A percentile compares a stretch with the other conserved stretches of the same genome.
Evolutionary conservation across 2,797 vertebrate genomes (phyloP).

Genomic region (Mormyrus proboscirostris): DNA sequence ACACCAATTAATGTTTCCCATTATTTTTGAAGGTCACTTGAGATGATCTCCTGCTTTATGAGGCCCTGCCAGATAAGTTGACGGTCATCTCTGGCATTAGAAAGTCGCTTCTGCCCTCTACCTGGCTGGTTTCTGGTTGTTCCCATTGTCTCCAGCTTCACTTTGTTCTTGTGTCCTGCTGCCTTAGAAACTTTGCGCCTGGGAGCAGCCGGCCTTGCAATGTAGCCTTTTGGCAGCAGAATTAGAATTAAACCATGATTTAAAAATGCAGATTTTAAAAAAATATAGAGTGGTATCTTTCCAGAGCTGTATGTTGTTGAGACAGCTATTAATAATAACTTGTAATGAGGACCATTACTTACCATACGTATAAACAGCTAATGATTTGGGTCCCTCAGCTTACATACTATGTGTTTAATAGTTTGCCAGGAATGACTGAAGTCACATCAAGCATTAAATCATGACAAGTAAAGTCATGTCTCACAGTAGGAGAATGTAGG

Average conservation of each 20-base stretch:
- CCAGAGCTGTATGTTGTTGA: neutral
- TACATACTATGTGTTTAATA: neutral
- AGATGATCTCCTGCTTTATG: neutral
- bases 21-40: neutral
- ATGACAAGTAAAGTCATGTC: neutral
- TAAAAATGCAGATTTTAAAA: neutral
- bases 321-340: neutral
- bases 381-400: neutral
- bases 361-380: neutral
- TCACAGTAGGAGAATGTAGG: neutral
- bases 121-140: neutral
- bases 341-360: neutral
- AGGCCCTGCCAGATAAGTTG: neutral
- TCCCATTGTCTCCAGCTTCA: neutral
- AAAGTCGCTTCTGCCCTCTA: neutral
- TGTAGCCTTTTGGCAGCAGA: neutral
- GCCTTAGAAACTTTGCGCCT: neutral
- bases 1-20: neutral
- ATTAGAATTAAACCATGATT: neutral
- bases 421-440: neutral
- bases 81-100: neutral
- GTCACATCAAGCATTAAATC: neutral
- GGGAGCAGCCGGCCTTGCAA: neutral
- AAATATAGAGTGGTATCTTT: neutral
- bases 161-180: neutral